Conservation (phyloP, 1,140 invertebrate species). For the Heliconius eleuchia region DNA sequence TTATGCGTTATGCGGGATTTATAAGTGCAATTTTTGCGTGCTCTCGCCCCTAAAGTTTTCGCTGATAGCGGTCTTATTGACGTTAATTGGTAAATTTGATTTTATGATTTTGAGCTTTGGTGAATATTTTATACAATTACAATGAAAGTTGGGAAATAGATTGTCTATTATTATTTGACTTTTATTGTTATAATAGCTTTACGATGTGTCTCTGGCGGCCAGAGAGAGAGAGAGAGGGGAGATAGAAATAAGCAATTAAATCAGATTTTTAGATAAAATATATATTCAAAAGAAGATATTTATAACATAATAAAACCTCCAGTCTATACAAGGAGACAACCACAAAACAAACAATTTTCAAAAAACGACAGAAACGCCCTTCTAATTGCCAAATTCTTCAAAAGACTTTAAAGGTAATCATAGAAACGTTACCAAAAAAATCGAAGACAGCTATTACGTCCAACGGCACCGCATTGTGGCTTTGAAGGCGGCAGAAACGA, state of each 20-base stretch:
- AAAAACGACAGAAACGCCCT: neutral
- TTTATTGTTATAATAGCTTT: neutral
- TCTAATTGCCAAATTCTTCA: slow-evolving; percentile 2
- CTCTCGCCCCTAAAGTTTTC: slow-evolving; percentile 24
- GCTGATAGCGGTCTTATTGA: slow-evolving; percentile 41
- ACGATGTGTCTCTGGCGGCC: too few relatives aligned
- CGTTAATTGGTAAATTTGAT: slow-evolving; percentile 42
- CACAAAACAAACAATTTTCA: neutral
- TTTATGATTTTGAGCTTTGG: slow-evolving; percentile 31
- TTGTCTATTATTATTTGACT: neutral
- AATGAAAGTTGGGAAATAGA: neutral
- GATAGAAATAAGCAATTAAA: too few relatives aligned
- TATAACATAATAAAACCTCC: too few relatives aligned
- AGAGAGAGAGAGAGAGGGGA: too few relatives aligned
- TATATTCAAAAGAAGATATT: too few relatives aligned
- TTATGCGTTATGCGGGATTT: slow-evolving; percentile 41
- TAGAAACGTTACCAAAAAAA: slow-evolving; percentile 38
- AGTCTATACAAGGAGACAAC: neutral
- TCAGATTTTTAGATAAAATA: too few relatives aligned
- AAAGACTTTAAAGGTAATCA: slow-evolving; percentile 35
- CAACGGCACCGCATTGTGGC: slow-evolving; percentile 59
- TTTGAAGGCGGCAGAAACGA: slow-evolving; percentile 69
- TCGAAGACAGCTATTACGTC: slow-evolving; percentile 48
- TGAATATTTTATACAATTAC: slow-evolving; percentile 14
- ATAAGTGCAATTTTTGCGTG: slow-evolving; percentile 46